Conservation (phyloP, 2,113 vertebrate species). For the Tylochromis polylepis region DNA sequence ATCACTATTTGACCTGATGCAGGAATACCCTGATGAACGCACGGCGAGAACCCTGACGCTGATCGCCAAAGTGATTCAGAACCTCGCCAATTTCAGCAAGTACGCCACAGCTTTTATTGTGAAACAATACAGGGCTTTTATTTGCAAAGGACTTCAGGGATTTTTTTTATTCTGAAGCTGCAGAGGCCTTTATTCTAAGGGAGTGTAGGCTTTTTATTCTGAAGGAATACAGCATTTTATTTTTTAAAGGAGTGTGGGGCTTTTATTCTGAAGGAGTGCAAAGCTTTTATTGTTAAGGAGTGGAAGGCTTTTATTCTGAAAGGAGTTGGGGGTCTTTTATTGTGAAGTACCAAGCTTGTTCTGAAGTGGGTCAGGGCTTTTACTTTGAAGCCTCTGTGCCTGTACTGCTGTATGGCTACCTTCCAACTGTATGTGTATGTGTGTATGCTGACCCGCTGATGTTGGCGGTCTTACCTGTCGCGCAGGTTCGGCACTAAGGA, state of each 20-base stretch:
- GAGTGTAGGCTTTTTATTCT: background rate
- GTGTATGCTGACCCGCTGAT: background rate
- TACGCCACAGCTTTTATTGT: constrained; percentile 53
- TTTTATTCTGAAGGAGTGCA: background rate
- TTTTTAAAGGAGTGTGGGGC: background rate
- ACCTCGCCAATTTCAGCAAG: constrained; percentile 98
- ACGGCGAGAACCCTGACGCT: constrained; percentile 92
- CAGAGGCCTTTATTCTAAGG: background rate
- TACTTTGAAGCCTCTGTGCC: background rate
- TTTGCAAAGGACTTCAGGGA: background rate
- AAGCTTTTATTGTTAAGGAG: background rate
- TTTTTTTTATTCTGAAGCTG: too few relatives aligned
- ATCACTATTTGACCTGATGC: constrained; percentile 89
- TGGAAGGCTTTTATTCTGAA: background rate
- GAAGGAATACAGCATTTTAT: too few relatives aligned
- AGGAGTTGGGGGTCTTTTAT: background rate
- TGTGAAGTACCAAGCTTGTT: background rate
- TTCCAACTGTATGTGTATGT: background rate
- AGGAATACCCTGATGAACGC: constrained; percentile 94
- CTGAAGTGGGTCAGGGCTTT: background rate
- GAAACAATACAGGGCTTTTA: background rate
- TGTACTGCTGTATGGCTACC: background rate
- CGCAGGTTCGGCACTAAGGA: constrained; percentile 94
- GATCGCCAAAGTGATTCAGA: constrained; percentile 98
- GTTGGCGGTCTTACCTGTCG: background rate